These are phyloP conservation scores for Gonioctena quinquepunctata DNA, from an alignment of 1,140 invertebrate species.

Conservation along the genomic window DNA sequence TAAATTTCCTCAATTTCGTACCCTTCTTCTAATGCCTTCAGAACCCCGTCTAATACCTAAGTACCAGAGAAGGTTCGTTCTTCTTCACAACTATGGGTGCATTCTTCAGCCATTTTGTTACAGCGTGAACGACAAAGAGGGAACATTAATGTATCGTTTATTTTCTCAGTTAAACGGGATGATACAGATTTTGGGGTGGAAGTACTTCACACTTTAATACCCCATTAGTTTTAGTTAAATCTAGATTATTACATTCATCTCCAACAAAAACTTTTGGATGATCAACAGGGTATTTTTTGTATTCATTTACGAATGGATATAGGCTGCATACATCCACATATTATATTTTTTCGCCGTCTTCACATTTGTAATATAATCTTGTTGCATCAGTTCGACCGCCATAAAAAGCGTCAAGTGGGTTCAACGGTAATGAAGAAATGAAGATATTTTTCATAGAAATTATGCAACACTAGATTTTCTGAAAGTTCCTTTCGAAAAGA, in stretches of 20 bases:
- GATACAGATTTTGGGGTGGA: constrained; percentile 45
- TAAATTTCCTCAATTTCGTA: constrained; percentile 23
- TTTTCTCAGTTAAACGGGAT: constrained; percentile 45
- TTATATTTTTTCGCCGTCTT: constrained; percentile 42
- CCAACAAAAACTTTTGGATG: constrained; percentile 41
- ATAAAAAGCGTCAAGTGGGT: constrained; percentile 12
- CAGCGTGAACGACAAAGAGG: constrained; percentile 41
- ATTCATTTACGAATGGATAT: constrained; percentile 47
- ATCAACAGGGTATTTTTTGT: constrained; percentile 47
- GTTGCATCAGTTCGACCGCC: constrained; percentile 22
- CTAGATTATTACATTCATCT: constrained; percentile 1
- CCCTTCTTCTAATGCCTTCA: constrained; percentile 41
- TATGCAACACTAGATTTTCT: neutral
- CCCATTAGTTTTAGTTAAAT: constrained; percentile 28
- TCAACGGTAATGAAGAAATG: neutral
- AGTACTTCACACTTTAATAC: constrained; percentile 45
- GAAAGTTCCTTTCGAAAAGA: neutral
- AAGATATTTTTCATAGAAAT: neutral
- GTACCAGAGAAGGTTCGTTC: constrained; percentile 50
- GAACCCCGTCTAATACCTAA: constrained; percentile 52
- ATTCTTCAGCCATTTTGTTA: constrained; percentile 11
- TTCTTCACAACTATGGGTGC: constrained; percentile 39
- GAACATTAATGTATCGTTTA: constrained; percentile 47
- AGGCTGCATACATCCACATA: constrained; percentile 50
- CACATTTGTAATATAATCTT: constrained; percentile 17